phyloP scores from a whole-genome alignment of 2,113 vertebrate genomes.

The Dolichotis patagonum region DNA sequence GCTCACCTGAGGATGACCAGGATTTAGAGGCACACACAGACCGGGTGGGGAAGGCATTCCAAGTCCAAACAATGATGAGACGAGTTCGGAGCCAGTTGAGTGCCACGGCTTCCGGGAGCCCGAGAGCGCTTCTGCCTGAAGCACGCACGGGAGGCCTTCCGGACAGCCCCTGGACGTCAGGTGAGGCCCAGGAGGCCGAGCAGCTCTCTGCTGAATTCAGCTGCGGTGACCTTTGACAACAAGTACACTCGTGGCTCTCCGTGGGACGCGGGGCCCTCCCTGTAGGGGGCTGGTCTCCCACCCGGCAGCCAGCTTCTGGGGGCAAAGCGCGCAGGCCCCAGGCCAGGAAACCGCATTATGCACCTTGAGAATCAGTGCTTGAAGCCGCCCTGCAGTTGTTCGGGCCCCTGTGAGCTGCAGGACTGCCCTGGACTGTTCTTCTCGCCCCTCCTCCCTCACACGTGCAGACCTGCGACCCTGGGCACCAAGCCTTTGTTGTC shows the following conservation, averaged over 20 bases:
- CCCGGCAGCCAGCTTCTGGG: accelerated
- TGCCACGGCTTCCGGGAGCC: neutral
- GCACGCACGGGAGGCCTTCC: neutral
- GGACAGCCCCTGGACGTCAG: neutral
- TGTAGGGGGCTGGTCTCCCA: neutral
- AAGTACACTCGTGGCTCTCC: neutral
- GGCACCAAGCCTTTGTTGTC: neutral
- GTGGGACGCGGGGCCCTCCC: accelerated
- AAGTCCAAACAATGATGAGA: neutral
- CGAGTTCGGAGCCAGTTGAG: neutral
- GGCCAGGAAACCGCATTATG: neutral
- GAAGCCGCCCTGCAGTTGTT: no score
- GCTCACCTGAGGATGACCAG: neutral
- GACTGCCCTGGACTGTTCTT: neutral
- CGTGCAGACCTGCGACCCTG: neutral
- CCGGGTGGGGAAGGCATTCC: neutral
- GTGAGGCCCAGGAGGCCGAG: neutral
- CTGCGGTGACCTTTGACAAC: neutral
- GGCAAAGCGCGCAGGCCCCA: neutral
- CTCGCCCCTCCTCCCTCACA: neutral
- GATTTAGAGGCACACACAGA: constrained; percentile 6
- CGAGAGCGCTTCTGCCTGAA: neutral
- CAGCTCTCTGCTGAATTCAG: neutral
- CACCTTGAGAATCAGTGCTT: neutral
- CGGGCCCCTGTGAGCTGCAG: neutral